Percentiles rank a stretch among this genome's conserved stretches.
Conservation (phyloP, 2,888 invertebrate species). For the Embidobia sp. region DNA sequence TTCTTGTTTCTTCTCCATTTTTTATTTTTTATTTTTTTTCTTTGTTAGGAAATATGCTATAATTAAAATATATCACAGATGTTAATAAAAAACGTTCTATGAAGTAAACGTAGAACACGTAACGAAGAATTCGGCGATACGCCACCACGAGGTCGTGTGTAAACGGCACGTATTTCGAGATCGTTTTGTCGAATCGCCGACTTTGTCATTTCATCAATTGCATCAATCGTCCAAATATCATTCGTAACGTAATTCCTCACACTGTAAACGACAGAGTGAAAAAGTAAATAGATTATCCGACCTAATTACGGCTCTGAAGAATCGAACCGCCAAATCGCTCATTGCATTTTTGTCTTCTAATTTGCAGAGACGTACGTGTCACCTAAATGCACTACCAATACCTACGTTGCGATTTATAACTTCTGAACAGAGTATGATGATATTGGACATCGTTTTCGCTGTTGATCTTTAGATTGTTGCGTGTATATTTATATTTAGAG, state of each 20-base stretch:
- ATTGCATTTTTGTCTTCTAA: slow-evolving; percentile 53
- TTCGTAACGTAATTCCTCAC: slow-evolving; percentile 62
- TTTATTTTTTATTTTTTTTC: slow-evolving; percentile 60
- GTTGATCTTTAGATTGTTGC: slow-evolving; percentile 59
- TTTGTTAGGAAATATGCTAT: slow-evolving; percentile 76
- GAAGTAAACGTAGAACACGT: slow-evolving; percentile 72
- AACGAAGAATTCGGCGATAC: slow-evolving; percentile 67
- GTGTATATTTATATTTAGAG: slow-evolving; percentile 71
- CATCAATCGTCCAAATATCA: slow-evolving; percentile 55
- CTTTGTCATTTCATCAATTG: slow-evolving; percentile 55
- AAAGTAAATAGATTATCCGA: slow-evolving; percentile 54
- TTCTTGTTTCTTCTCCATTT: slow-evolving; percentile 57
- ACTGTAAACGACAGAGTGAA: slow-evolving; percentile 64
- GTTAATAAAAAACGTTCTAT: slow-evolving; percentile 77
- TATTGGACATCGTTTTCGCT: slow-evolving; percentile 56
- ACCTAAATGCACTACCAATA: slow-evolving; percentile 70
- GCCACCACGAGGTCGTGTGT: slow-evolving; percentile 60
- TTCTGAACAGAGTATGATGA: slow-evolving; percentile 67
- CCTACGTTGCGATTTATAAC: slow-evolving; percentile 70
- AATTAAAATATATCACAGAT: slow-evolving; percentile 81
- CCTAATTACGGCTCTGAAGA: slow-evolving; percentile 43
- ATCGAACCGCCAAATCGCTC: slow-evolving; percentile 57
- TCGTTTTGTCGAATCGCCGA: slow-evolving; percentile 54
- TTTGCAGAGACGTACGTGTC: slow-evolving; percentile 54
- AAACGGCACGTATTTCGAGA: slow-evolving; percentile 61